These are phyloP conservation scores for Pocillopora verrucosa DNA, from an alignment of 64 coral and sea anemone species.

Conservation along the genomic window DNA sequence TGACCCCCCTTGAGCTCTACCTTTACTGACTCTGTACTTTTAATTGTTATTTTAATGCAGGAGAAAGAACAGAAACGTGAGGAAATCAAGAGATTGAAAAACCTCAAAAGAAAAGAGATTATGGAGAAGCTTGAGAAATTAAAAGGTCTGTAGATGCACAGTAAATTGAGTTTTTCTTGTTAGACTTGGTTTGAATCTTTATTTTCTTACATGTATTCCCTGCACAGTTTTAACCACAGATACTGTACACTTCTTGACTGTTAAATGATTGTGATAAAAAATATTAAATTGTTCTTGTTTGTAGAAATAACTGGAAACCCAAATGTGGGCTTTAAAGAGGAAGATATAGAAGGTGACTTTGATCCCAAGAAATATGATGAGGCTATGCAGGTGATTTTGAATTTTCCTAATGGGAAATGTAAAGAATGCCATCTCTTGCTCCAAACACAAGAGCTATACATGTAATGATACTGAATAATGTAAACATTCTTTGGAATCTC, in stretches of 20 bases:
- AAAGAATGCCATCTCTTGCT: too few species aligned
- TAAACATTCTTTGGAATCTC: too few species aligned
- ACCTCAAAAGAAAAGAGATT: constrained; percentile 98
- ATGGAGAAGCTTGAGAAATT: constrained; percentile 95
- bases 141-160: constrained; percentile 55
- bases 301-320: constrained; percentile 97
- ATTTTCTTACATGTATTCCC: neutral
- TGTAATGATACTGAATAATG: too few species aligned
- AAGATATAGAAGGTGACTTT: constrained; percentile 98
- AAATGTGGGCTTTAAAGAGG: constrained; percentile 91
- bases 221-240: neutral
- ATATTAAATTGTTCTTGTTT: neutral
- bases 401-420: neutral
- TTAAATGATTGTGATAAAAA: neutral
- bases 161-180: too few species aligned
- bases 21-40: neutral
- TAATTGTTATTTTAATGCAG: constrained; percentile 27
- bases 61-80: constrained; percentile 98
- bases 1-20: too few species aligned
- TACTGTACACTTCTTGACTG: neutral
- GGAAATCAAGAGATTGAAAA: constrained; percentile 93
- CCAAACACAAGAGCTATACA: too few species aligned
- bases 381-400: constrained; percentile 77
- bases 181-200: too few species aligned
- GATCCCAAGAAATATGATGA: constrained; percentile 87